Conservation (phyloP, 2,113 vertebrate species). For the Paracanthobrama guichenoti region DNA sequence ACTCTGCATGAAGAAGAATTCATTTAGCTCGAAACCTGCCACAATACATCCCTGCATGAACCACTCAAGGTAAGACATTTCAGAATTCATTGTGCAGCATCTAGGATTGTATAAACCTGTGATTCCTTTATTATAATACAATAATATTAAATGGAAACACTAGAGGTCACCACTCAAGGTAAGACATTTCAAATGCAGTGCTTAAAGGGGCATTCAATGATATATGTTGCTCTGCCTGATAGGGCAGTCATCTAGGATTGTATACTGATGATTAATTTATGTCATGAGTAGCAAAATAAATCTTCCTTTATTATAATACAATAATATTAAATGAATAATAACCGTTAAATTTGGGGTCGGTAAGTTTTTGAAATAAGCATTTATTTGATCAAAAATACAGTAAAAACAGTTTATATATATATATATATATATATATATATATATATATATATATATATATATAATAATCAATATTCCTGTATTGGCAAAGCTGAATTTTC, state of each 20-base stretch:
- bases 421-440: too few species aligned
- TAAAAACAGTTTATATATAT: neutral
- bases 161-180: conserved; percentile 33
- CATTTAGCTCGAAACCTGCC: conserved; percentile 37
- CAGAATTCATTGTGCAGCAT: too few species aligned
- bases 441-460: too few species aligned
- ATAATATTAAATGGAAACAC: too few species aligned
- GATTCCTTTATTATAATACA: too few species aligned
- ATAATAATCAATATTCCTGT: too few species aligned
- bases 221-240: neutral
- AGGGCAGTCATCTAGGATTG: neutral
- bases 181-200: conserved; percentile 1
- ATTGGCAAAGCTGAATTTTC: neutral
- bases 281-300: neutral
- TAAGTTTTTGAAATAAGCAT: neutral
- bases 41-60: conserved; percentile 22
- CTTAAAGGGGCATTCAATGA: neutral
- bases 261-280: neutral
- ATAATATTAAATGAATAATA: too few species aligned
- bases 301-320: too few species aligned
- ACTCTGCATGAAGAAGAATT: conserved; percentile 38
- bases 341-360: too few species aligned
- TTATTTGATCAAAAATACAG: neutral
- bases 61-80: conserved; percentile 26
- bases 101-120: too few species aligned